Conservation (phyloP, 2,113 vertebrate genomes). For the Tringa solitaria region DNA sequence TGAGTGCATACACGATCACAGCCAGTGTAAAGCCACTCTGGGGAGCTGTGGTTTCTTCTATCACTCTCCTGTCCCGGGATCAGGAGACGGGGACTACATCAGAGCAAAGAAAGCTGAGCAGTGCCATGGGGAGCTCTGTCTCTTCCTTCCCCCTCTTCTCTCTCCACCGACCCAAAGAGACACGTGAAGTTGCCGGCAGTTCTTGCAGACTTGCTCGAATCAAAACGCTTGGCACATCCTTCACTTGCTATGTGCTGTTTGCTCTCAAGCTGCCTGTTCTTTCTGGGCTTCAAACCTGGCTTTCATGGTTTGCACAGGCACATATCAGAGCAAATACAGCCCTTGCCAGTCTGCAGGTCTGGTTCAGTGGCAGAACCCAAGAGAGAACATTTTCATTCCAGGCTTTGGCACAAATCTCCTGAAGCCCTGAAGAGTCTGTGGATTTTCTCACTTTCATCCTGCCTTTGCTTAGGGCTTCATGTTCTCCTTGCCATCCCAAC, state of each 20-base stretch:
- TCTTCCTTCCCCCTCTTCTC: background rate
- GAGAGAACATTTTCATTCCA: background rate
- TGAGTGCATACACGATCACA: accelerated
- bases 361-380: background rate
- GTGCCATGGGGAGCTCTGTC: accelerated
- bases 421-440: background rate
- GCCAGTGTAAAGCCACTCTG: background rate
- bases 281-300: background rate
- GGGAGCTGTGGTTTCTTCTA: background rate
- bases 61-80: background rate
- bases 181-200: background rate
- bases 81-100: background rate
- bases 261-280: background rate
- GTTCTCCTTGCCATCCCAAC: background rate
- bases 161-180: accelerated
- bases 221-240: background rate
- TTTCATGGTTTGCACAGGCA: background rate
- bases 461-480: background rate
- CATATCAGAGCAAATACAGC: background rate
- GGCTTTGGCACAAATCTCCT: background rate
- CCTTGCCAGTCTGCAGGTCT: background rate
- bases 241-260: background rate
- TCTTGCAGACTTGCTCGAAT: background rate
- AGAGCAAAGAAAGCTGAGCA: background rate
- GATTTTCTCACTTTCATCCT: background rate